A percentile compares a stretch with the other conserved stretches of the same genome.
phyloP scores from a whole-genome alignment of 2,888 invertebrate species.

The Apeira syringaria region DNA sequence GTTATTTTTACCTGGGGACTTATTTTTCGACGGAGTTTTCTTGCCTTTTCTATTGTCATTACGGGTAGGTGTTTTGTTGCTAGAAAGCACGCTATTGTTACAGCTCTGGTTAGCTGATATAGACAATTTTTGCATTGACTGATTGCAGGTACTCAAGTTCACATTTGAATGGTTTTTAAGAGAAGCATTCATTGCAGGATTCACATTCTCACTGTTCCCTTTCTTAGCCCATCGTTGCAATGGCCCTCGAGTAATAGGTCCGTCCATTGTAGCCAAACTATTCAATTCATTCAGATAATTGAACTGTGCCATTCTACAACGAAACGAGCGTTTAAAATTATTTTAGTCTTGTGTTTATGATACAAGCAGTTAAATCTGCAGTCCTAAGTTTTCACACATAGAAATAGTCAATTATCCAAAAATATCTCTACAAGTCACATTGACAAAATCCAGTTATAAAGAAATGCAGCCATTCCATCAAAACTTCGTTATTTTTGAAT shows the following conservation, averaged over 20 bases:
- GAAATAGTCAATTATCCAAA: not conserved
- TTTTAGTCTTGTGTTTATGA: not conserved
- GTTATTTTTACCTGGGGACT: constrained; percentile 85
- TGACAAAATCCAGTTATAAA: too few species aligned
- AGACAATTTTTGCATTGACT: constrained; percentile 85
- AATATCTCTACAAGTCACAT: not conserved
- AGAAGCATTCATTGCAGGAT: constrained; percentile 66
- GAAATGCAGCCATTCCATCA: too few species aligned
- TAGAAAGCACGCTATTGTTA: constrained; percentile 77
- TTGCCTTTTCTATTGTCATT: constrained; percentile 84
- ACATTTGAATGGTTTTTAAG: constrained; percentile 74
- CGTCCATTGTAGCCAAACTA: constrained; percentile 90
- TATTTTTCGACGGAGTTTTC: constrained; percentile 86
- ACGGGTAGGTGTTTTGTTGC: constrained; percentile 82
- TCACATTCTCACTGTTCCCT: constrained; percentile 85
- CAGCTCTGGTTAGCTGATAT: constrained; percentile 83
- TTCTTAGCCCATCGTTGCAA: constrained; percentile 91
- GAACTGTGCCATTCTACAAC: constrained; percentile 88
- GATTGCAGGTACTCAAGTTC: constrained; percentile 85
- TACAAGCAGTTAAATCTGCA: constrained; percentile 9
- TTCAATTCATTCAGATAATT: constrained; percentile 92
- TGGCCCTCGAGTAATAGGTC: constrained; percentile 90
- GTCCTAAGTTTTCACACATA: constrained; percentile 13
- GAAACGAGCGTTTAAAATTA: not conserved
- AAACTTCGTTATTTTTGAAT: constrained; percentile 10